Percentiles rank a stretch among this genome's conserved stretches.
phyloP scores from a whole-genome alignment of 2,888 invertebrate species.

The Scaptomyza tumidula region DNA sequence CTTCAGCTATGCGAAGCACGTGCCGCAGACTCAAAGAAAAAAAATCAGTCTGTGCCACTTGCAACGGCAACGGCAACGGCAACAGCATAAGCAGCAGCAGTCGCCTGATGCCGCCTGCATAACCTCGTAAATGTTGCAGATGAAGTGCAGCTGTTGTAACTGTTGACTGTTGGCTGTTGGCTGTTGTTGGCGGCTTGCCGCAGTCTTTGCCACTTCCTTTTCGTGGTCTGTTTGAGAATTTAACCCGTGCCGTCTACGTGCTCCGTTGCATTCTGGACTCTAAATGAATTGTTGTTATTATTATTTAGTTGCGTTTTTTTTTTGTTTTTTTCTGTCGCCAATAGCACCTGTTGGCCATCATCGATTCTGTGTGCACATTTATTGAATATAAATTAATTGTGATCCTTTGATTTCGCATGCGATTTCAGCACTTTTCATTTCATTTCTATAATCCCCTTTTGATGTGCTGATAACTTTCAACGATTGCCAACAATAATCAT shows the following conservation, averaged over 20 bases:
- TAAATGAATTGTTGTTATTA: slow-evolving; percentile 73
- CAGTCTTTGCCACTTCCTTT: slow-evolving; percentile 79
- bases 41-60: slow-evolving; percentile 61
- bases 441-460: slow-evolving; percentile 61
- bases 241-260: slow-evolving; percentile 75
- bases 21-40: slow-evolving; percentile 40
- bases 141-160: slow-evolving; percentile 48
- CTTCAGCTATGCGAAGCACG: slow-evolving; percentile 63
- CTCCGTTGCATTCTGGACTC: slow-evolving; percentile 40
- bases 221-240: slow-evolving; percentile 74
- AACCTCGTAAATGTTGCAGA: slow-evolving; percentile 30
- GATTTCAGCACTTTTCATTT: slow-evolving; percentile 46
- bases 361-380: slow-evolving; percentile 46
- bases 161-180: slow-evolving; percentile 1
- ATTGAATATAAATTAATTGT: slow-evolving; percentile 74
- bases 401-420: slow-evolving; percentile 64
- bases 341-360: slow-evolving; percentile 63
- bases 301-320: slow-evolving; percentile 42
- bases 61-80: slow-evolving; percentile 26
- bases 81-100: slow-evolving; percentile 19
- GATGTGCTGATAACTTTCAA: slow-evolving; percentile 52
- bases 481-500: slow-evolving; percentile 35
- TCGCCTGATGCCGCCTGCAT: slow-evolving; percentile 59
- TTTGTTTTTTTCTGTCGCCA: slow-evolving; percentile 2
- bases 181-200: slow-evolving; percentile 69